These are phyloP conservation scores for Columba livia DNA, from an alignment of 2,113 vertebrate genomes.

Conservation along the genomic window DNA sequence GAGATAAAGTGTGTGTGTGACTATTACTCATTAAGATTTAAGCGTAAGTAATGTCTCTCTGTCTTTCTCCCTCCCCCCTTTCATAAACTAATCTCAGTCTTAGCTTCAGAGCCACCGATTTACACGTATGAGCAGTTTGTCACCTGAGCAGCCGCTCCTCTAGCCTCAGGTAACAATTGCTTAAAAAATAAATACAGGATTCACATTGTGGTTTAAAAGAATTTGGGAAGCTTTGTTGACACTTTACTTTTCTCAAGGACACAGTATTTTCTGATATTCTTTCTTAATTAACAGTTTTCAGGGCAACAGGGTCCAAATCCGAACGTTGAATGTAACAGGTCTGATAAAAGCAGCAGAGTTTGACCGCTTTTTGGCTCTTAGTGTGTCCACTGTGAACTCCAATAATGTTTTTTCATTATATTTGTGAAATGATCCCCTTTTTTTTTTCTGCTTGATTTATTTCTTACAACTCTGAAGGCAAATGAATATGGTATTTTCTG, in stretches of 20 bases:
- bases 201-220: neutral
- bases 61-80: neutral
- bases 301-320: neutral
- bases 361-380: slow-evolving; percentile 1
- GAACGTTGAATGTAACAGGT: neutral
- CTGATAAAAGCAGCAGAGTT: neutral
- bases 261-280: neutral
- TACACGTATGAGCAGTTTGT: neutral
- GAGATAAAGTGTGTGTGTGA: neutral
- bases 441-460: slow-evolving; percentile 48
- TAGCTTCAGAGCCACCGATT: neutral
- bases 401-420: neutral
- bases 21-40: neutral
- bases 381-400: neutral
- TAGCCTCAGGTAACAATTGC: neutral
- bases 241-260: neutral
- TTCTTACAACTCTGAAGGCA: slow-evolving; percentile 58
- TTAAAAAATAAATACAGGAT: neutral
- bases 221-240: neutral
- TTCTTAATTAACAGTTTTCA: neutral
- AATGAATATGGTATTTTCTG: slow-evolving; percentile 57
- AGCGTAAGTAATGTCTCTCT: neutral
- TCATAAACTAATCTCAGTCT: neutral
- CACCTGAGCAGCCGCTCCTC: neutral
- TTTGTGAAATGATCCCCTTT: neutral